Percentiles rank a stretch among this genome's conserved stretches.
phyloP scores from a whole-genome alignment of 2,113 vertebrate species.

The Lasiurus borealis region DNA sequence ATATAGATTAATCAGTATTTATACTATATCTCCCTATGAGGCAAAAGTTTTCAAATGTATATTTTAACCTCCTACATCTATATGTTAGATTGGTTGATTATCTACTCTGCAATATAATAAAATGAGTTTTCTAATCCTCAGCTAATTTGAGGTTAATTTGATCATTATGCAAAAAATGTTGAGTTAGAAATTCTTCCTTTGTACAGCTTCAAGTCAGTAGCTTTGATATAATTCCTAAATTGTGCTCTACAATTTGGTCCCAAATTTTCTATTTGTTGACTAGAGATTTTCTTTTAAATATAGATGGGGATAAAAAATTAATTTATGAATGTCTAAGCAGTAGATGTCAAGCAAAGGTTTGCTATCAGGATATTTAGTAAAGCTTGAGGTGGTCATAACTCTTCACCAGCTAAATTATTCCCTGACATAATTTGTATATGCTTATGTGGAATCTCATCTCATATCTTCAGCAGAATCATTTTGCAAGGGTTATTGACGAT shows the following conservation, averaged over 20 bases:
- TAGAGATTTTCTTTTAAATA: not conserved
- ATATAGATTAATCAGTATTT: not conserved
- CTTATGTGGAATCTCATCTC: not conserved
- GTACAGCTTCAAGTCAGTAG: not conserved
- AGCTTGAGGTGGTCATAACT: not conserved
- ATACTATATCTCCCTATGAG: not conserved
- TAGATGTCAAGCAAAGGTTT: not conserved
- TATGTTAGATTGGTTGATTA: not conserved
- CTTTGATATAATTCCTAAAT: constrained; percentile 19
- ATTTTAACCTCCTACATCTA: not conserved
- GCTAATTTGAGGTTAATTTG: constrained; percentile 50
- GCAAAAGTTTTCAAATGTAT: constrained; percentile 26
- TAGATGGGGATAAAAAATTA: not conserved
- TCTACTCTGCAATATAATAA: not conserved
- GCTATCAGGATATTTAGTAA: not conserved
- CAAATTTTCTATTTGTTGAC: not conserved
- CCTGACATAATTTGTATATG: not conserved
- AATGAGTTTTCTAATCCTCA: constrained; percentile 13
- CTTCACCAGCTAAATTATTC: not conserved
- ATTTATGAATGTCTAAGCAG: not conserved
- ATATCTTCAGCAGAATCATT: not conserved
- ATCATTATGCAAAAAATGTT: not conserved
- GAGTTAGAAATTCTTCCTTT: constrained; percentile 30
- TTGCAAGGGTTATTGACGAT: not conserved
- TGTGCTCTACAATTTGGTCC: not conserved